Conservation (phyloP, 2,888 invertebrate genomes). For the Cyclophora punctaria region DNA sequence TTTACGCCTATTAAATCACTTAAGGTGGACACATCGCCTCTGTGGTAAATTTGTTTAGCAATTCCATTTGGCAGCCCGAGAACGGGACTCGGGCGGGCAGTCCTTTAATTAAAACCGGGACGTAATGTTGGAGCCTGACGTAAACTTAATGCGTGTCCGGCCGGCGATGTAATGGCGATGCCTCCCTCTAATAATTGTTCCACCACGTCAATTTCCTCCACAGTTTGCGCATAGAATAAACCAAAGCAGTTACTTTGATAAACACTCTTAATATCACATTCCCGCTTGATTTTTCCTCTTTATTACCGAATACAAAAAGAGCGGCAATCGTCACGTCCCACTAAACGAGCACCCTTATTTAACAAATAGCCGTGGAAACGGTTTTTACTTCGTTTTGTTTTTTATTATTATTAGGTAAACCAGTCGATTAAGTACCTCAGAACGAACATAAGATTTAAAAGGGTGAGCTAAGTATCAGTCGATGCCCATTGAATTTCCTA, state of each 20-base stretch:
- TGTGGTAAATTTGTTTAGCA: constrained; percentile 74
- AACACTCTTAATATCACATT: constrained; percentile 8
- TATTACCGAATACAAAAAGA: constrained; percentile 31
- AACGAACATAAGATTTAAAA: no score
- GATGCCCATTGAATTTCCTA: no score
- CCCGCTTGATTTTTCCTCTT: no score
- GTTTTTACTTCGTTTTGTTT: no score
- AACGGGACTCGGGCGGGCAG: constrained; percentile 53
- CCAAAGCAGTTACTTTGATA: constrained; percentile 12
- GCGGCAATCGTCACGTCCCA: constrained; percentile 66
- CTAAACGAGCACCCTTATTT: constrained; percentile 53
- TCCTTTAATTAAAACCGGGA: constrained; percentile 73
- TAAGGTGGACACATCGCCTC: constrained; percentile 71
- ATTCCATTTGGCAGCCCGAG: constrained; percentile 66
- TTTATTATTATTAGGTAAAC: no score
- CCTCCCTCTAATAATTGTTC: constrained; percentile 62
- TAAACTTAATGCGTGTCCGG: constrained; percentile 70
- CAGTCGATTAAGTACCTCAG: no score
- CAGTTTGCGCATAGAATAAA: constrained; percentile 16
- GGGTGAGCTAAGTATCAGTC: no score
- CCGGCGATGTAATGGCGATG: constrained; percentile 60
- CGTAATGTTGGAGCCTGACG: constrained; percentile 64
- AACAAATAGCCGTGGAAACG: no score
- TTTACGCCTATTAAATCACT: constrained; percentile 75
- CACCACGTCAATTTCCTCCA: constrained; percentile 46